phyloP scores from a whole-genome alignment of 1,140 invertebrate species.

The Diachasmimorpha longicaudata region DNA sequence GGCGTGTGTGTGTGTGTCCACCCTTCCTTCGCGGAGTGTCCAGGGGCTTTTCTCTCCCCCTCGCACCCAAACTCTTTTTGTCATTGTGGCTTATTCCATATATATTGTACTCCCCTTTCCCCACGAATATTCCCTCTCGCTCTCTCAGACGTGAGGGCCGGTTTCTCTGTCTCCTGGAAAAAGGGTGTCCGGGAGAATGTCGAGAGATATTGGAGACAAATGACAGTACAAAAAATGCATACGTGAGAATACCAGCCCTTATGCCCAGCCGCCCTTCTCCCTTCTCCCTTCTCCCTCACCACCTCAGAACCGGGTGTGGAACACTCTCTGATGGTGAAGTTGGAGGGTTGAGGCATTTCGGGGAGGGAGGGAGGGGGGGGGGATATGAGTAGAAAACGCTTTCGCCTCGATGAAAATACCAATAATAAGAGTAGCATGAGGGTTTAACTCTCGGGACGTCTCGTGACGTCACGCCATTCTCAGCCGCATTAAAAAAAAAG shows the following conservation, averaged over 20 bases:
- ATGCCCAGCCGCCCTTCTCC: background rate
- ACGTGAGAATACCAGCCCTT: slow-evolving; percentile 45
- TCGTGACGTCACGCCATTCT: slow-evolving; percentile 21
- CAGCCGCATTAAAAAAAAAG: background rate
- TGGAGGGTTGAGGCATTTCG: background rate
- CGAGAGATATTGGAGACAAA: slow-evolving; percentile 63
- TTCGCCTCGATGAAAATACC: slow-evolving; percentile 16
- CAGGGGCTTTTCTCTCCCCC: background rate
- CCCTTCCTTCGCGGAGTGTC: slow-evolving; percentile 39
- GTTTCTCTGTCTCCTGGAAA: slow-evolving; percentile 13
- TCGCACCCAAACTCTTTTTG: slow-evolving; percentile 53
- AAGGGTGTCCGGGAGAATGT: slow-evolving; percentile 33
- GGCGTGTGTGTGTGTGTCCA: background rate
- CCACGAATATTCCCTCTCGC: slow-evolving; percentile 21
- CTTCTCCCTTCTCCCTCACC: background rate
- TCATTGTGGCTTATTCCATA: slow-evolving; percentile 61
- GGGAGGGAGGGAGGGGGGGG: slow-evolving; percentile 7
- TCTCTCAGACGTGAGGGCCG: background rate
- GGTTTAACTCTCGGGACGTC: slow-evolving; percentile 12
- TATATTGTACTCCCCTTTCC: slow-evolving; percentile 44
- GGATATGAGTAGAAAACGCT: slow-evolving; percentile 3
- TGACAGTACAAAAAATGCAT: slow-evolving; percentile 60
- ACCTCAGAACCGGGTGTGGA: background rate
- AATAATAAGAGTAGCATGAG: slow-evolving; percentile 16
- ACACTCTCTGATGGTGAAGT: background rate